phyloP scores from a whole-genome alignment of 2,888 invertebrate species.

The Mythimna lalbum region DNA sequence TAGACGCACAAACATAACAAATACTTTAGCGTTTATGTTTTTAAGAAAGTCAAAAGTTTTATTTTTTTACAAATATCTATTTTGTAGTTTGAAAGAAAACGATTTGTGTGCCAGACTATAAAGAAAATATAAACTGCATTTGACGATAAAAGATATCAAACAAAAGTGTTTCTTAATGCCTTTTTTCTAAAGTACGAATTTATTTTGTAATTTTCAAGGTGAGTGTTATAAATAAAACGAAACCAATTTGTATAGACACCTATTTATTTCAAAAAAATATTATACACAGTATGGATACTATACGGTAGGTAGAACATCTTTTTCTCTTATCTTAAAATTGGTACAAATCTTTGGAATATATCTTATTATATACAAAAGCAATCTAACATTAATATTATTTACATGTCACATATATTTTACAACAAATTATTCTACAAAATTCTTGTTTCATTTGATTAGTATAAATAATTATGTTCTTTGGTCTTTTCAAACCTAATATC shows the following conservation, averaged over 20 bases:
- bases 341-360: slow-evolving; percentile 67
- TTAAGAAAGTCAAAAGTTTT: no score
- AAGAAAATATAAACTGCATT: background rate
- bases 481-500: slow-evolving; percentile 52
- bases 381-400: slow-evolving; percentile 39
- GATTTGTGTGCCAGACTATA: background rate
- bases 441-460: slow-evolving; percentile 4
- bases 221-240: slow-evolving; percentile 13
- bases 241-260: slow-evolving; percentile 34
- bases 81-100: background rate
- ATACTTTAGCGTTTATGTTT: no score
- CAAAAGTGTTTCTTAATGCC: background rate
- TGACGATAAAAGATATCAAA: background rate
- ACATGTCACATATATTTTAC: slow-evolving; percentile 46
- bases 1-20: no score
- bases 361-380: slow-evolving; percentile 46
- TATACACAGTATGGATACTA: slow-evolving; percentile 34
- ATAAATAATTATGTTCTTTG: slow-evolving; percentile 33
- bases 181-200: no score
- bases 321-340: slow-evolving; percentile 48
- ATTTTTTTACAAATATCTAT: no score
- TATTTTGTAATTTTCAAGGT: background rate
- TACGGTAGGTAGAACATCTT: slow-evolving; percentile 22
- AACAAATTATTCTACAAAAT: slow-evolving; percentile 20
- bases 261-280: slow-evolving; percentile 57